Evolutionary conservation across 2,888 invertebrate genomes (phyloP).

Genomic region (Melanotus villosus): DNA sequence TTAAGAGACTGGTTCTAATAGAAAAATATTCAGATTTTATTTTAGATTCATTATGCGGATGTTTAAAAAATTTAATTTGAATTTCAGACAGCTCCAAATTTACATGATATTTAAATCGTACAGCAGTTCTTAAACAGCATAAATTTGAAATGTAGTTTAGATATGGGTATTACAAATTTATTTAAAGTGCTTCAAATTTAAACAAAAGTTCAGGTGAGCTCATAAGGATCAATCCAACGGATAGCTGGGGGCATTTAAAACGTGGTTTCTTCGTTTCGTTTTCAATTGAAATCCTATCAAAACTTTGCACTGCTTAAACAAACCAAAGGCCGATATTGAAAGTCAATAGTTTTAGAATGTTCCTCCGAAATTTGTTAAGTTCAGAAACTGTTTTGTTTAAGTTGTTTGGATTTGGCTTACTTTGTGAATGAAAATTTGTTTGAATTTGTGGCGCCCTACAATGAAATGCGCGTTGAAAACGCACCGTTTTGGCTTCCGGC

Average conservation of each 20-base stretch:
- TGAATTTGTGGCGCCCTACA: background rate
- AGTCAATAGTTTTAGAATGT: slow-evolving; percentile 7
- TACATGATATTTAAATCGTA: too few species aligned
- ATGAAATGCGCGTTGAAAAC: background rate
- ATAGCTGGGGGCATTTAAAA: background rate
- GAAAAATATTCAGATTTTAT: too few species aligned
- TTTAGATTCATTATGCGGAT: too few species aligned
- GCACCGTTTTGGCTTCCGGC: background rate
- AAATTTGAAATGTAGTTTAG: too few species aligned
- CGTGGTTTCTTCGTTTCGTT: background rate
- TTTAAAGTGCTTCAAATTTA: too few species aligned
- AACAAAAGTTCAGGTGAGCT: too few species aligned
- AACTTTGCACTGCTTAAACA: slow-evolving; percentile 10
- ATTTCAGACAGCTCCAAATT: too few species aligned
- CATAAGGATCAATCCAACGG: too few species aligned
- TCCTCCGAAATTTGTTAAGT: background rate
- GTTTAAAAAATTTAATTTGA: too few species aligned
- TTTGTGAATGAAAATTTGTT: background rate
- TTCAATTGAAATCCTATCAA: background rate
- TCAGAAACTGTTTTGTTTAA: slow-evolving; percentile 11
- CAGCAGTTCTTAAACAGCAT: too few species aligned
- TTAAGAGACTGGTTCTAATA: too few species aligned
- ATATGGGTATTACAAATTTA: too few species aligned
- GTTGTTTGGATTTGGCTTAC: slow-evolving; percentile 6
- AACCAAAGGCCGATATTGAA: slow-evolving; percentile 1